Evolutionary conservation across 1,140 invertebrate species (phyloP).

Genomic region (Drosophila funebris): DNA sequence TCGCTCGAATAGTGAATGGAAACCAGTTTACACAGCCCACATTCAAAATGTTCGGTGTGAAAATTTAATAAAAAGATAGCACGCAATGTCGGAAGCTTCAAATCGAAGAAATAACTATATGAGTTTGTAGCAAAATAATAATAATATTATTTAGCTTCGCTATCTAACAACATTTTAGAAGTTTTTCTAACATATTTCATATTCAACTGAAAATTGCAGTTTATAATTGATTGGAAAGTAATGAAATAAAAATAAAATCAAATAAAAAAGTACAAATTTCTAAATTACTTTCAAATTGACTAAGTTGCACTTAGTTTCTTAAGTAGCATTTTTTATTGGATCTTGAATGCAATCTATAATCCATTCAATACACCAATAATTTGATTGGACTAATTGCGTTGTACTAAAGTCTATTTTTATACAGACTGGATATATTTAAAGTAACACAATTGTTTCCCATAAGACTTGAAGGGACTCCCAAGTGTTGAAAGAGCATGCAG

Average conservation of each 20-base stretch:
- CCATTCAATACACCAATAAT: too few relatives aligned
- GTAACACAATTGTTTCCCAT: background rate
- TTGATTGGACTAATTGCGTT: background rate
- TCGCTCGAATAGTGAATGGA: conserved; percentile 46
- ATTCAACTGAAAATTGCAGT: too few relatives aligned
- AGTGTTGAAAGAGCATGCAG: conserved; percentile 72
- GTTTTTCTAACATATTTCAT: too few relatives aligned
- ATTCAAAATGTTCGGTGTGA: conserved; percentile 32
- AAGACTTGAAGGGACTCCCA: conserved; percentile 27
- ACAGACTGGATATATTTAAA: background rate
- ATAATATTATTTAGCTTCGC: too few relatives aligned
- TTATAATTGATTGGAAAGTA: too few relatives aligned
- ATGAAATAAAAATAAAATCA: too few relatives aligned
- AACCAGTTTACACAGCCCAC: conserved; percentile 52
- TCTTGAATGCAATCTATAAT: too few relatives aligned
- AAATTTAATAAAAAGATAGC: conserved; percentile 23
- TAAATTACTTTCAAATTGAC: too few relatives aligned
- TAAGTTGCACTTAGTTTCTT: too few relatives aligned
- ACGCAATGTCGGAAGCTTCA: conserved; percentile 7
- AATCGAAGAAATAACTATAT: background rate
- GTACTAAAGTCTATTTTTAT: background rate
- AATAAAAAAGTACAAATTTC: too few relatives aligned
- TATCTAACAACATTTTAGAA: too few relatives aligned
- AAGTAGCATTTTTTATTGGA: too few relatives aligned
- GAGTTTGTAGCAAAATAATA: background rate